Conservation (phyloP, 2,888 invertebrate species). For the Atherix ibis region DNA sequence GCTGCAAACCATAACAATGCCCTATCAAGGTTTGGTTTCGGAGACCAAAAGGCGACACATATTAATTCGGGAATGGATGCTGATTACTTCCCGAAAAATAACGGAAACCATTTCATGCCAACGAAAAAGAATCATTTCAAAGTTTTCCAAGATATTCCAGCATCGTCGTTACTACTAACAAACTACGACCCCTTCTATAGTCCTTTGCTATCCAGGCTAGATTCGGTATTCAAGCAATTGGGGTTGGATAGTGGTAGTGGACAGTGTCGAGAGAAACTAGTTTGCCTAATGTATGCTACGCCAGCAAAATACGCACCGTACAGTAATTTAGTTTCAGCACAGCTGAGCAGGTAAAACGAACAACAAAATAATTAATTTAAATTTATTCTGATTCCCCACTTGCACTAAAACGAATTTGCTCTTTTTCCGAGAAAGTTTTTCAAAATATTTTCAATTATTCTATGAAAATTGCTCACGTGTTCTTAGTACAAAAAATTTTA, state of each 20-base stretch:
- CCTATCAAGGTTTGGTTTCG: conserved; percentile 37
- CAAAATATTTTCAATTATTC: too few species aligned
- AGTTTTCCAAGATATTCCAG: conserved; percentile 74
- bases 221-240: conserved; percentile 62
- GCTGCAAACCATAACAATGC: conserved; percentile 17
- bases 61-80: conserved; percentile 41
- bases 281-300: conserved; percentile 76
- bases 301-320: conserved; percentile 81
- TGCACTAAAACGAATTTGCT: too few species aligned
- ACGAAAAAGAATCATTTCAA: conserved; percentile 51
- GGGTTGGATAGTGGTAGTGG: conserved; percentile 49
- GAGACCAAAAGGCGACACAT: conserved; percentile 46
- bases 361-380: background rate
- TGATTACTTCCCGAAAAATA: conserved; percentile 27
- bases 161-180: conserved; percentile 63
- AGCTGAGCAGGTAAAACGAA: conserved; percentile 55
- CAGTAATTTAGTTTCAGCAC: conserved; percentile 76
- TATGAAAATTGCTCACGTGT: too few species aligned
- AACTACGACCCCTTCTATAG: conserved; percentile 86
- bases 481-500: too few species aligned
- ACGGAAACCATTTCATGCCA: conserved; percentile 7
- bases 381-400: background rate
- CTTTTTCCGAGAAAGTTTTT: background rate
- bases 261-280: conserved; percentile 63
- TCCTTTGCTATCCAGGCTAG: conserved; percentile 65